These are phyloP conservation scores for Drosophila anomalata DNA, from an alignment of 2,888 invertebrate species.

Conservation along the genomic window DNA sequence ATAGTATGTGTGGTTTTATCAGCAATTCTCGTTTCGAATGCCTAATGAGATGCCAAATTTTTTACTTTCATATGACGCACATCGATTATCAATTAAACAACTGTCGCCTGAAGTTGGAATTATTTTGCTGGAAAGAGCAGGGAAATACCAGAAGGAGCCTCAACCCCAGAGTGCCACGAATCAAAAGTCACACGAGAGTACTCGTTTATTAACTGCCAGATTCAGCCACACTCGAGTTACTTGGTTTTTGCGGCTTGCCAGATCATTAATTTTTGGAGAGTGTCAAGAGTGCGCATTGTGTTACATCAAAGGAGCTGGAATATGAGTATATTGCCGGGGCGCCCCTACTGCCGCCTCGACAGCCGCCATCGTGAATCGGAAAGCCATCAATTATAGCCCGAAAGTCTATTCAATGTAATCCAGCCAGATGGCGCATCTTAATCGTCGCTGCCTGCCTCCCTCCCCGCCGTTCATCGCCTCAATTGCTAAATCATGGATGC, in stretches of 20 bases:
- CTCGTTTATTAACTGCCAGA: constrained; percentile 41
- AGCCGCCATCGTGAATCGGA: constrained; percentile 37
- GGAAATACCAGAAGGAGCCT: constrained; percentile 10
- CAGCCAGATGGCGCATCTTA: constrained; percentile 57
- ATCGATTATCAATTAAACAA: constrained; percentile 33
- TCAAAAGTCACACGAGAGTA: constrained; percentile 22
- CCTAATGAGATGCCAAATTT: constrained; percentile 17
- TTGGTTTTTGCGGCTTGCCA: constrained; percentile 46
- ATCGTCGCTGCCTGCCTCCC: constrained; percentile 41
- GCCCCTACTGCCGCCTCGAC: constrained; percentile 21
- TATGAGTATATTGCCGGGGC: constrained; percentile 9
- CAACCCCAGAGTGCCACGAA: constrained; percentile 1
- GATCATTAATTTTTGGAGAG: constrained; percentile 69
- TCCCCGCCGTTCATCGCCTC: constrained; percentile 46
- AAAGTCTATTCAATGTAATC: constrained; percentile 69
- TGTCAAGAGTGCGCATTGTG: constrained; percentile 59
- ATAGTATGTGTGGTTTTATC: background rate
- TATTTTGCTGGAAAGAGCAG: background rate
- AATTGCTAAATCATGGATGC: constrained; percentile 50
- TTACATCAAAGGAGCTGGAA: constrained; percentile 47
- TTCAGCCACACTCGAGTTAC: constrained; percentile 24
- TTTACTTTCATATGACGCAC: background rate
- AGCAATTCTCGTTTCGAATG: background rate
- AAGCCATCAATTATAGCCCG: constrained; percentile 63
- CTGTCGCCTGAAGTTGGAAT: constrained; percentile 11